These are phyloP conservation scores for Crypturellus tataupa DNA, from an alignment of 2,797 vertebrate genomes.

Conservation along the genomic window DNA sequence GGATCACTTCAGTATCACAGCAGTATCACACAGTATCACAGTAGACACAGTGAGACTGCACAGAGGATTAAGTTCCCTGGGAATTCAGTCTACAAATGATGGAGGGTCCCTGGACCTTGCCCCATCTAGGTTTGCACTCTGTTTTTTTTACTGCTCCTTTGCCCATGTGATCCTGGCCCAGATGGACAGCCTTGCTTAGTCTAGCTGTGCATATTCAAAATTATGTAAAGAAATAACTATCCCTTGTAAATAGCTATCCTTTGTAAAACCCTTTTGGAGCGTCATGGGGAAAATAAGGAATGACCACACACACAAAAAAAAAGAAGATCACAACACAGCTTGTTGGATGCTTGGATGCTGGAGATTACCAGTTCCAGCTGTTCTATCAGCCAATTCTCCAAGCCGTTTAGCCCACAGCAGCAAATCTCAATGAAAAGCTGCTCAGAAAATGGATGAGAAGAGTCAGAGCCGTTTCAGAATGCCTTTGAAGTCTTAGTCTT, in stretches of 20 bases:
- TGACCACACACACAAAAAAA: neutral
- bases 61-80: neutral
- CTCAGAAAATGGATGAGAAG: neutral
- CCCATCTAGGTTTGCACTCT: neutral
- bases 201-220: rapidly evolving
- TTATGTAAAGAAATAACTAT: neutral
- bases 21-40: too few relatives aligned
- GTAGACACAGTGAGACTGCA: neutral
- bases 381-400: constrained; percentile 43
- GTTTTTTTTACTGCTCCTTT: neutral
- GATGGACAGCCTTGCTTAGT: neutral
- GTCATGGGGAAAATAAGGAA: rapidly evolving
- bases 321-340: neutral
- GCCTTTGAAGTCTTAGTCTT: constrained; percentile 1
- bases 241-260: neutral
- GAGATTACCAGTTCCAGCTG: constrained; percentile 46
- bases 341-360: constrained; percentile 14
- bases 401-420: constrained; percentile 39
- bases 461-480: constrained; percentile 33
- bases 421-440: constrained; percentile 25
- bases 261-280: neutral
- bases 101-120: neutral
- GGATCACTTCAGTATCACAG: too few relatives aligned
- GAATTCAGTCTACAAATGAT: neutral
- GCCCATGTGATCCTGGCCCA: neutral